Conservation (phyloP, 2,113 vertebrate genomes). For the Eretmochelys imbricata region DNA sequence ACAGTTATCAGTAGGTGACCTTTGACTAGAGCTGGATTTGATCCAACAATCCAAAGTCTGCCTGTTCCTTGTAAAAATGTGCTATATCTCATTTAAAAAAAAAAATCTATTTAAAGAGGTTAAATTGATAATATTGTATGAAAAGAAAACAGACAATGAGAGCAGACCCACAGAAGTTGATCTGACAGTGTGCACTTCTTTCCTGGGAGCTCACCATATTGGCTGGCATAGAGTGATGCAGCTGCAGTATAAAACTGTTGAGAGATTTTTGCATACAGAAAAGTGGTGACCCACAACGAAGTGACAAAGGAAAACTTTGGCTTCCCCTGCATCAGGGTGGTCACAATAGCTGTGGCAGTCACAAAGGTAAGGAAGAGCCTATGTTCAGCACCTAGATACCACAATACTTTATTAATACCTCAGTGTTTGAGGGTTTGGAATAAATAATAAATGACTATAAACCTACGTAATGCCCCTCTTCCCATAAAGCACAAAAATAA, state of each 20-base stretch:
- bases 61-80: not conserved
- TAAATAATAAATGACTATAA: not conserved
- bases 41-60: not conserved
- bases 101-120: not conserved
- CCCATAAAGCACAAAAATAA: not conserved
- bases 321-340: not conserved
- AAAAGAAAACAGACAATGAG: not conserved
- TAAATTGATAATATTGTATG: not conserved
- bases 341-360: not conserved
- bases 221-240: not conserved
- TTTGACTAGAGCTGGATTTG: not conserved
- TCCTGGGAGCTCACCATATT: not conserved
- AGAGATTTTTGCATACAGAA: not conserved
- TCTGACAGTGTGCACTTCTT: not conserved
- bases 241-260: not conserved
- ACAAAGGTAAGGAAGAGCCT: rapidly evolving
- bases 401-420: not conserved
- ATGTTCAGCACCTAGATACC: not conserved
- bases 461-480: not conserved
- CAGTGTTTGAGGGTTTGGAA: not conserved
- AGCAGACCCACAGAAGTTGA: not conserved
- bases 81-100: not conserved
- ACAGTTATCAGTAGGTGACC: not conserved
- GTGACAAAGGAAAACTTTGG: not conserved
- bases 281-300: not conserved